Evolutionary conservation across 2,888 invertebrate species (phyloP).

Genomic region (Andrena chrysosceles): DNA sequence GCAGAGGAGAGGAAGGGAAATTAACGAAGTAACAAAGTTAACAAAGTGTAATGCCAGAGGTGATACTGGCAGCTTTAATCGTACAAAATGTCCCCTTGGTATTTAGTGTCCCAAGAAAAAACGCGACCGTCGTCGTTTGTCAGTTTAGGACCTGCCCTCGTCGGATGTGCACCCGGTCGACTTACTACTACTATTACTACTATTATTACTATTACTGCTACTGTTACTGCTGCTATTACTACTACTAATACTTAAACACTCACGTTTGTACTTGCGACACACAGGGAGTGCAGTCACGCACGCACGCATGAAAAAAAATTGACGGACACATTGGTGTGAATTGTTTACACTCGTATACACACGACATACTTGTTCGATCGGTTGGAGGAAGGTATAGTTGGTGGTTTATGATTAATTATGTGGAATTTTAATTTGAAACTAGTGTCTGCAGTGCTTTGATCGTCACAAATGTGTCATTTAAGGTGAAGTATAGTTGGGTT

Average conservation of each 20-base stretch:
- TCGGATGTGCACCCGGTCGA: constrained; percentile 64
- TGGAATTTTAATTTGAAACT: neutral
- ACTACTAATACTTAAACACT: constrained; percentile 53
- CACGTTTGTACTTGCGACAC: constrained; percentile 61
- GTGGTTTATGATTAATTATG: neutral
- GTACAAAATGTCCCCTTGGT: constrained; percentile 27
- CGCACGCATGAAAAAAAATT: constrained; percentile 27
- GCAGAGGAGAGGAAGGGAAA: neutral
- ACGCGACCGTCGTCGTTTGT: constrained; percentile 23
- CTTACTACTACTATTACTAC: constrained; percentile 60
- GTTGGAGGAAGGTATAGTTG: constrained; percentile 36
- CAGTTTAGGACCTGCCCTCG: constrained; percentile 67
- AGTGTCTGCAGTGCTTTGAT: neutral
- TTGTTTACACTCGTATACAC: constrained; percentile 31
- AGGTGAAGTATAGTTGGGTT: neutral
- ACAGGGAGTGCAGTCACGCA: constrained; percentile 17
- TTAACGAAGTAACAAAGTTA: neutral
- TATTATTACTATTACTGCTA: constrained; percentile 48
- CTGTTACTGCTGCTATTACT: constrained; percentile 53
- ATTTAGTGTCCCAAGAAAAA: neutral
- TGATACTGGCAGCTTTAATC: constrained; percentile 28
- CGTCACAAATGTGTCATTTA: neutral
- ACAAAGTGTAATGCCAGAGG: neutral
- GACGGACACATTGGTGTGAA: constrained; percentile 4
- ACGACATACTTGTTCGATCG: constrained; percentile 33